Conservation (phyloP, 2,797 vertebrate species). For the Glossophaga mutica region DNA sequence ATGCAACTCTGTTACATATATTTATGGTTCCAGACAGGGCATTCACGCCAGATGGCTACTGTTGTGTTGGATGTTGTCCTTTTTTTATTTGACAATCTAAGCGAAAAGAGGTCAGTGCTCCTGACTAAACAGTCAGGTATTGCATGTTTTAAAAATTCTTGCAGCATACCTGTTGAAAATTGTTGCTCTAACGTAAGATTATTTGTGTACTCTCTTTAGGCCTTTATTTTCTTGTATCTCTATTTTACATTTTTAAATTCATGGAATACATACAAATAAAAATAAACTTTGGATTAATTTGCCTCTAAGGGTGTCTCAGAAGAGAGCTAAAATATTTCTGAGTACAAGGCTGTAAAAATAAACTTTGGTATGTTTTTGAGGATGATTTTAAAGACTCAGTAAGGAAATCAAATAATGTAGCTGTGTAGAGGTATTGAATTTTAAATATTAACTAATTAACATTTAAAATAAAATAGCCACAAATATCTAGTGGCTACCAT, state of each 20-base stretch:
- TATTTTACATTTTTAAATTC: background rate
- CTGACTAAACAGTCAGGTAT: background rate
- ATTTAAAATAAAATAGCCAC: background rate
- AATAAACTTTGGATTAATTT: slow-evolving; percentile 8
- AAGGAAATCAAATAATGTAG: background rate
- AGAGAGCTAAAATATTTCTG: background rate
- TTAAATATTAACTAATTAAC: background rate
- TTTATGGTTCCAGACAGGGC: background rate
- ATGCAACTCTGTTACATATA: background rate
- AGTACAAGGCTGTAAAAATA: background rate
- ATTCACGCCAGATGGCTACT: background rate
- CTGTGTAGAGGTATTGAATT: background rate
- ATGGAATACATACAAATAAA: background rate
- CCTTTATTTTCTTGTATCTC: background rate
- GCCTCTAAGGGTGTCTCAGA: background rate
- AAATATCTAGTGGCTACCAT: background rate
- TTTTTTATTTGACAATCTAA: background rate
- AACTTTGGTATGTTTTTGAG: background rate
- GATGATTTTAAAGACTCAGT: background rate
- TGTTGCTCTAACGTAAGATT: background rate
- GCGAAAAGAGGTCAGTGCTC: background rate
- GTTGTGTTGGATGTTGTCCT: background rate
- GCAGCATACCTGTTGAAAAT: background rate
- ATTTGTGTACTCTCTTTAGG: background rate
- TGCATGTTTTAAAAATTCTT: background rate